Evolutionary conservation across 2,888 invertebrate species (phyloP).

Genomic region (Yponomeuta sedellus): DNA sequence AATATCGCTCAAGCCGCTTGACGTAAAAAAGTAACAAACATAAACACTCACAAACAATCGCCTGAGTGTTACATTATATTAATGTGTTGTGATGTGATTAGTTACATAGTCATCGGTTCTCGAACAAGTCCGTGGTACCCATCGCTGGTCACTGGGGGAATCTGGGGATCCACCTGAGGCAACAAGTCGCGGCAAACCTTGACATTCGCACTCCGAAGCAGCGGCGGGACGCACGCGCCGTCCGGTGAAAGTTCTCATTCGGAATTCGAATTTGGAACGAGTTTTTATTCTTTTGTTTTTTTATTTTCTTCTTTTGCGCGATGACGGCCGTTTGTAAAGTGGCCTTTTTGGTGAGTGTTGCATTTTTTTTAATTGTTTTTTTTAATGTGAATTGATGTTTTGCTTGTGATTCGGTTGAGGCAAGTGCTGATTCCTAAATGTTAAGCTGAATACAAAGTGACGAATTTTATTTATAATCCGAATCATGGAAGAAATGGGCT

Average conservation of each 20-base stretch:
- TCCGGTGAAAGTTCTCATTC: constrained; percentile 1
- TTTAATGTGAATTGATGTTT: not conserved
- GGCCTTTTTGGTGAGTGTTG: constrained; percentile 10
- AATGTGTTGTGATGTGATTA: too few relatives aligned
- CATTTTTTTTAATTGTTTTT: not conserved
- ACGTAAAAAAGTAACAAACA: too few relatives aligned
- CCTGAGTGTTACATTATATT: too few relatives aligned
- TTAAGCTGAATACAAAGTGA: too few relatives aligned
- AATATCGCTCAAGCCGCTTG: too few relatives aligned
- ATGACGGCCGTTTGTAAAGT: not conserved
- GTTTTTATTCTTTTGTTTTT: not conserved
- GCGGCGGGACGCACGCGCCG: constrained; percentile 7
- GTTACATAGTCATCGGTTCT: too few relatives aligned
- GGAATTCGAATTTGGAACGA: constrained; percentile 4
- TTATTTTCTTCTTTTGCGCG: not conserved
- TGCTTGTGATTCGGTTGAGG: not conserved
- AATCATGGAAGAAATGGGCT: too few relatives aligned
- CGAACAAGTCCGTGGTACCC: not conserved
- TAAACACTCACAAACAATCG: too few relatives aligned
- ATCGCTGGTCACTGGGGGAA: not conserved
- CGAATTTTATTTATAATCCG: too few relatives aligned
- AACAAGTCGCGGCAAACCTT: constrained; percentile 1
- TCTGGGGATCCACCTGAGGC: not conserved
- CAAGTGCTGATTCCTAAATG: too few relatives aligned
- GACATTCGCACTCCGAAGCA: constrained; percentile 9